Conservation (phyloP, 2,888 invertebrate species). For the Calliopum simillimum region DNA sequence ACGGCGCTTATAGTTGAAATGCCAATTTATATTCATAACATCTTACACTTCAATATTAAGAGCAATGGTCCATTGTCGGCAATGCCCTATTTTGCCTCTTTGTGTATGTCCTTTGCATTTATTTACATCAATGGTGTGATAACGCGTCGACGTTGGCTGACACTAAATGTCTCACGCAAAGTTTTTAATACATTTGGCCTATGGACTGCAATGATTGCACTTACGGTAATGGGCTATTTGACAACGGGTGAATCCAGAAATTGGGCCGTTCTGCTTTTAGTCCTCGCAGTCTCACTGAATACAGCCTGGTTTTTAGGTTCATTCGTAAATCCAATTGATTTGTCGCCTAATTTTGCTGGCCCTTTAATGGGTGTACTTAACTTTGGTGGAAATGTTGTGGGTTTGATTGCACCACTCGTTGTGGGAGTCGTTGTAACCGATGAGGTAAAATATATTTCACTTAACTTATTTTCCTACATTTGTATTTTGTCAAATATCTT, state of each 20-base stretch:
- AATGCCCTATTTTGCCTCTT: too few species aligned
- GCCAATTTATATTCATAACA: too few species aligned
- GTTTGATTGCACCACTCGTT: too few species aligned
- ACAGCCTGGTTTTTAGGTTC: slow-evolving; percentile 79
- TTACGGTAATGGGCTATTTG: slow-evolving; percentile 72
- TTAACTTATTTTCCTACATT: too few species aligned
- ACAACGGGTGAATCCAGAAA: slow-evolving; percentile 49
- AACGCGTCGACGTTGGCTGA: slow-evolving; percentile 40
- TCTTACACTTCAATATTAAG: too few species aligned
- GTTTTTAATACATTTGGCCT: slow-evolving; percentile 70
- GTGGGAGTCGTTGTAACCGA: too few species aligned
- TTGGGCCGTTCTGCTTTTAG: slow-evolving; percentile 73
- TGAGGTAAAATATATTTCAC: too few species aligned
- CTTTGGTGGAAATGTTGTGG: slow-evolving; percentile 60
- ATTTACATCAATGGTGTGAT: too few species aligned
- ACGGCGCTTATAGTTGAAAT: too few species aligned
- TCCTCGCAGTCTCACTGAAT: slow-evolving; percentile 78
- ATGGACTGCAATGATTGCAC: slow-evolving; percentile 74
- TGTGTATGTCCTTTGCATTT: too few species aligned
- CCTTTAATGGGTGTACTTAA: slow-evolving; percentile 86
- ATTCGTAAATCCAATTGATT: slow-evolving; percentile 83
- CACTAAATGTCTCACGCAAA: slow-evolving; percentile 60
- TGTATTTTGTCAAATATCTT: not conserved
- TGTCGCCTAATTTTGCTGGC: slow-evolving; percentile 84
- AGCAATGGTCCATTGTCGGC: too few species aligned